phyloP scores from a whole-genome alignment of 2,888 invertebrate species.

The Dromius quadrimaculatus region DNA sequence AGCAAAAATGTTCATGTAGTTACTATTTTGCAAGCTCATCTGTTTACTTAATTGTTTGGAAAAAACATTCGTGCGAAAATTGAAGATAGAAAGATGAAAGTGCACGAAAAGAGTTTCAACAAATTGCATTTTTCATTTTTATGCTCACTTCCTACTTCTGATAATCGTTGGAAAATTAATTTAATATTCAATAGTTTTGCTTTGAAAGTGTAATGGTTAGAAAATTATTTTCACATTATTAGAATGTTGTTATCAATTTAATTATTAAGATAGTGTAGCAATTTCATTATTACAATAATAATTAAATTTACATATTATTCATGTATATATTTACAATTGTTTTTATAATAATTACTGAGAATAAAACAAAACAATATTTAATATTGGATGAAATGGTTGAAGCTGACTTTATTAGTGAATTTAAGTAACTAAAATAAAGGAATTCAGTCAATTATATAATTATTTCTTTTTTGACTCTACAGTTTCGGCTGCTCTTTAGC shows the following conservation, averaged over 20 bases:
- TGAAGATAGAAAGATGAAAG: no score
- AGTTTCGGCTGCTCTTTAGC: no score
- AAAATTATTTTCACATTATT: background rate
- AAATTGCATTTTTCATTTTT: constrained; percentile 41
- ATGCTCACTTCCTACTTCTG: constrained; percentile 17
- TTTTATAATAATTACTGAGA: no score
- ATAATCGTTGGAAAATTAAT: background rate
- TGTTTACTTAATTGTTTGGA: constrained; percentile 6
- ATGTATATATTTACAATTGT: no score
- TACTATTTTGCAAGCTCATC: constrained; percentile 29
- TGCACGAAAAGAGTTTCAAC: constrained; percentile 4
- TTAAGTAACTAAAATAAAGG: no score
- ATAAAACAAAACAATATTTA: no score
- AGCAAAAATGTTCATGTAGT: constrained; percentile 19
- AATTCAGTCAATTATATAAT: no score
- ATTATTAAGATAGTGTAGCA: background rate
- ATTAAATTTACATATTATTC: background rate
- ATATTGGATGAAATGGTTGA: no score
- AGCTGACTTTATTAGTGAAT: no score
- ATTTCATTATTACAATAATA: background rate
- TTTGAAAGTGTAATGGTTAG: background rate
- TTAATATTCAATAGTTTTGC: background rate
- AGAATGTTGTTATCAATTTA: constrained; percentile 11
- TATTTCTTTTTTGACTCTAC: no score
- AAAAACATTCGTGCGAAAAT: constrained; percentile 27